Base-by-base conservation (phyloP, 2,888 invertebrate species). In the Dromius quadrimaculatus region DNA sequence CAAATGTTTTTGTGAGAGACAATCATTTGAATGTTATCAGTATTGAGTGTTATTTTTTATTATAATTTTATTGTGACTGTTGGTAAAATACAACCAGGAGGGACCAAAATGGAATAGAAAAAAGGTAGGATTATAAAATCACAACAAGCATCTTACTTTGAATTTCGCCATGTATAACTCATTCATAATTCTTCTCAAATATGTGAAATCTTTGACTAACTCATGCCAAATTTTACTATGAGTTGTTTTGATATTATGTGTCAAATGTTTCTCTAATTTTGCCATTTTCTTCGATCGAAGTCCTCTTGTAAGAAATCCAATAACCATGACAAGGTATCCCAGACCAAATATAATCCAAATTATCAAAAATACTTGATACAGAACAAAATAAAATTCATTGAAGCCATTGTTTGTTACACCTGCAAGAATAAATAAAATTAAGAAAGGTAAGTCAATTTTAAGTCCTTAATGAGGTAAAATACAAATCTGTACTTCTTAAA, bases 291-390 rank as follows among this genome's bases (percentile, higher is more conserved):
- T 92, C 75, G 92, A 93, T 63, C 87, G 85, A 87, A 92, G 87
- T 2, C 90, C 92, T 71, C 89, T 87, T 0, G 93, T 90, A 74
- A 95, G 92, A 78, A 94, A 94, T 1, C 92, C 92, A 75, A 94
- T 88, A 47, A 94, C 89, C 95, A 96, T 96, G 19, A 95, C 89
- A 45, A 95, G 87, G 81, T 96, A 96, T 0, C 95, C 95, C 73
- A 96, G 86, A 0, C 96, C 95, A 77, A 95, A 94, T 72, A 95
- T 93, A 64, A 96, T 93, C 96, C 96, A 96, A 20, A 92, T 82
- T 28, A 95, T 89, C 0, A 95, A 85, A 76, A 93, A 92, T 71
- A 91, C 87, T 82, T 95, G 90, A 83, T 96, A 96, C 1, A 90
- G 83, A 72, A 87, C 85, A 78, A 88, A 89, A 79, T 88, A 32